Base-by-base conservation (phyloP, 2,113 vertebrate genomes). In the Otocyon megalotis region DNA sequence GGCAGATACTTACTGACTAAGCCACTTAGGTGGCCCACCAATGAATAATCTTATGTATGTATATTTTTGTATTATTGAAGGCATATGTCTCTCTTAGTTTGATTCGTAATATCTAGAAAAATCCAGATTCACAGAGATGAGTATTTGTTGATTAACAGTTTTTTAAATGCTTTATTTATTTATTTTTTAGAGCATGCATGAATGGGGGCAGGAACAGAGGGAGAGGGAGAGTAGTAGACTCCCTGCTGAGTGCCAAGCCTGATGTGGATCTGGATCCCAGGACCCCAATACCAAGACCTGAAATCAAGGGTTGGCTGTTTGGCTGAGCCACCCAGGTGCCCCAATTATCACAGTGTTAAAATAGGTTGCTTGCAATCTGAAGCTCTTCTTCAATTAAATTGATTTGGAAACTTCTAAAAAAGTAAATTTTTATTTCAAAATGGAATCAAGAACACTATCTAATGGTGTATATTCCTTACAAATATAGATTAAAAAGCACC, bases 331-430 rank as follows among this genome's bases (percentile, higher is more conserved):
- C 35, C 20, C 10, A 72, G 35, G 35, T 24, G 69, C 69, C 69
- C 35, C 69, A 37, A 13, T 67, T 67, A 67, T 67, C 65, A 67
- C 65, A 67, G 65, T 32, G 65, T 82, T 58, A 76, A 87, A 87
- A 69, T 48, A 69, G 72, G 62, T 79, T 93, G 72, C 72, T 53
- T 87, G 20, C 48, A 56, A 37, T 79, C 28, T 87, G 82, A 93
- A 87, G 72, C 26, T 86, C 19, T 87, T 87, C 50, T 87, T 93
- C 72, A 58, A 19, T 69, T 87, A 93, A 87, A 79, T 35, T 48
- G 83, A 60, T 17, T 67, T 56, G 14, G 28, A 56, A 93, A 72
- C n/a, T 80, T 35, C 88, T 58, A 67, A 60, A 84, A 56, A 60
- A 50, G 53, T 14, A n/a, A 87, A 65, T 32, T 77, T 67, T 56